These are phyloP conservation scores for Ellobius talpinus DNA, from an alignment of 2,113 vertebrate species.

Conservation along the genomic window DNA sequence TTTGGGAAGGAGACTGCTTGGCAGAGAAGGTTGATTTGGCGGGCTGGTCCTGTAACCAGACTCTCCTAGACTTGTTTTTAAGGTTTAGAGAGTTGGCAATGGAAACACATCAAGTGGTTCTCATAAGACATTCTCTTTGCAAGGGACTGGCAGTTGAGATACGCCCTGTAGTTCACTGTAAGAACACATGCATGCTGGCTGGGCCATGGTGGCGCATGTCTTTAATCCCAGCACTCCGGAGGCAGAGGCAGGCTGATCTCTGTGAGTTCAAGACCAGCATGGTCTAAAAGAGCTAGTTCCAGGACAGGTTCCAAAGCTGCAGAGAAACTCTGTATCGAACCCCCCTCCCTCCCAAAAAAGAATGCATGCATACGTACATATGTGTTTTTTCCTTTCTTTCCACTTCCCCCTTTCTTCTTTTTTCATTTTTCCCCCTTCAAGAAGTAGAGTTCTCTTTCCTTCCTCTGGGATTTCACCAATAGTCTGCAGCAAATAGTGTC, in stretches of 20 bases:
- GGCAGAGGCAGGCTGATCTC: too few relatives aligned
- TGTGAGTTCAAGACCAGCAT: too few relatives aligned
- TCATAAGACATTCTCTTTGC: neutral
- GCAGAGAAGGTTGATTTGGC: neutral
- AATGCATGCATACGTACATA: neutral
- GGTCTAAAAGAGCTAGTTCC: too few relatives aligned
- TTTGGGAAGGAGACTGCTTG: neutral
- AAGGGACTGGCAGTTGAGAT: neutral
- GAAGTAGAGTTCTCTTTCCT: neutral
- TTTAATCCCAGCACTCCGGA: too few relatives aligned
- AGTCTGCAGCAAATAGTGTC: neutral
- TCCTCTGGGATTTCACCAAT: neutral
- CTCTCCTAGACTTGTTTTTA: slow-evolving; percentile 22
- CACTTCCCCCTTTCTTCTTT: neutral
- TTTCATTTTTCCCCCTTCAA: neutral
- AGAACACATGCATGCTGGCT: neutral
- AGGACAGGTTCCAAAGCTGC: too few relatives aligned
- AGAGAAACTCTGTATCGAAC: too few relatives aligned
- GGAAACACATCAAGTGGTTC: slow-evolving; percentile 9
- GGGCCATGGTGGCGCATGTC: too few relatives aligned
- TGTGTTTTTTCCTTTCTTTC: neutral
- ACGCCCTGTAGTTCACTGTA: neutral
- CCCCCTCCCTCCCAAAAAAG: neutral
- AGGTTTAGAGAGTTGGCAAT: slow-evolving; percentile 33
- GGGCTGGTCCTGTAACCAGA: neutral